Base-by-base conservation (phyloP, 2,113 vertebrate genomes). In the Australoheros scitulus region DNA sequence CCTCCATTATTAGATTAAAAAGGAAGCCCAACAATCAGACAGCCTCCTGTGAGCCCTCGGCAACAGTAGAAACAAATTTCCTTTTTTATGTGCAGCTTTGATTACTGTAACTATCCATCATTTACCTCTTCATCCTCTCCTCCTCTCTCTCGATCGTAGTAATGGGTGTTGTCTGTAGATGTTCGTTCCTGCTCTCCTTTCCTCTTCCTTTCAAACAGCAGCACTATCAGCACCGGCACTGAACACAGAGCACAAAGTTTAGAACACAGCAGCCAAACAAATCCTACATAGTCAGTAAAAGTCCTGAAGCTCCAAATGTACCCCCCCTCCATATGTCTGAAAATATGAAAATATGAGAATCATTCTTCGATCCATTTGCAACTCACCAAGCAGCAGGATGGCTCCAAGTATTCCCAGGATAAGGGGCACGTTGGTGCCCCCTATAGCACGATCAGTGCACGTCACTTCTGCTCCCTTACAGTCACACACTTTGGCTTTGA, bases 381-480 rank as follows among this genome's bases (percentile, higher is more conserved):
- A 92, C 95, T 97, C 95, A 99, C 98, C 94, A 61, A 99, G 92
- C 0, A 96, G 91, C 32, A 99, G 92, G 87, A 99, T 95, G 10
- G 95, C 97, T 3, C 96, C 98, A 0, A 99, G 95, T 87, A 99
- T 96, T 55, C 97, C 98, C 58, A 98, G 94, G 64, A 99, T 97
- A 26, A 93, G 91, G 0, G 97, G 89, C 32, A 98, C 85, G 0
- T 89, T 88, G 6, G 96, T 1, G 0, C 74, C 93, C 0, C 61
- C 92, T 0, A 5, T 41, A 8, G 2, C 2, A 0, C 15, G n/a
- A 0, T 0, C 11, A 0, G 6, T 1, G 26, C 94, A 94, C 0
- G 0, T 0, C 1, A 77, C 55, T 0, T 93, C 72, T 0, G 61
- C 3, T 0, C 97, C 97, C 0, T 84, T 93, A 0, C 98, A 99